These are phyloP conservation scores for Eupelmus urozonus DNA, from an alignment of 2,888 invertebrate species.

Conservation along the genomic window DNA sequence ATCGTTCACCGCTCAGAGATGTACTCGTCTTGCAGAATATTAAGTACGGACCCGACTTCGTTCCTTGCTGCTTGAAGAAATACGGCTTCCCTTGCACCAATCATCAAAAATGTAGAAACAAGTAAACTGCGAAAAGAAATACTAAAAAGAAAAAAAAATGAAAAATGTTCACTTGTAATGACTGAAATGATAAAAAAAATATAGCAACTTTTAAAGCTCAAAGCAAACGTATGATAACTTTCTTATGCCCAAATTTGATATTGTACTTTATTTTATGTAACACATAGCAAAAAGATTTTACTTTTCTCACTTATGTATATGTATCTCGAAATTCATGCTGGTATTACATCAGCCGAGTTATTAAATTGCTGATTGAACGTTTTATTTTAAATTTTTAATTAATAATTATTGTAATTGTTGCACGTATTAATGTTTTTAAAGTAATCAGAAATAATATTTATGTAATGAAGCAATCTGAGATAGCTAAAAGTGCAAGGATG, in stretches of 20 bases:
- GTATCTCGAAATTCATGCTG: conserved; percentile 13
- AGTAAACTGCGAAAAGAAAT: not conserved
- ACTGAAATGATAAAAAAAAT: not conserved
- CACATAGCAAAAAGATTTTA: not conserved
- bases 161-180: not conserved
- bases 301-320: conserved; percentile 7
- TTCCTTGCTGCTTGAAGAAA: conserved; percentile 68
- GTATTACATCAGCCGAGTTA: conserved; percentile 31
- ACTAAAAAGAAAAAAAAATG: not conserved
- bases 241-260: not conserved
- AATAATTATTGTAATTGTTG: too few relatives aligned
- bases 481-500: too few relatives aligned
- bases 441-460: not conserved
- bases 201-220: not conserved
- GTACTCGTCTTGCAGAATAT: conserved; percentile 62
- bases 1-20: conserved; percentile 61
- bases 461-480: too few relatives aligned
- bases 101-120: conserved; percentile 60
- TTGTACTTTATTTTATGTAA: conserved; percentile 13
- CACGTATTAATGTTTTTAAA: too few relatives aligned
- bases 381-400: not conserved
- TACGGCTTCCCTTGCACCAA: conserved; percentile 66
- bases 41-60: conserved; percentile 64
- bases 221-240: too few relatives aligned
- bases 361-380: not conserved